Conservation (phyloP, 2,113 vertebrate genomes). For the Stegostoma tigrinum region DNA sequence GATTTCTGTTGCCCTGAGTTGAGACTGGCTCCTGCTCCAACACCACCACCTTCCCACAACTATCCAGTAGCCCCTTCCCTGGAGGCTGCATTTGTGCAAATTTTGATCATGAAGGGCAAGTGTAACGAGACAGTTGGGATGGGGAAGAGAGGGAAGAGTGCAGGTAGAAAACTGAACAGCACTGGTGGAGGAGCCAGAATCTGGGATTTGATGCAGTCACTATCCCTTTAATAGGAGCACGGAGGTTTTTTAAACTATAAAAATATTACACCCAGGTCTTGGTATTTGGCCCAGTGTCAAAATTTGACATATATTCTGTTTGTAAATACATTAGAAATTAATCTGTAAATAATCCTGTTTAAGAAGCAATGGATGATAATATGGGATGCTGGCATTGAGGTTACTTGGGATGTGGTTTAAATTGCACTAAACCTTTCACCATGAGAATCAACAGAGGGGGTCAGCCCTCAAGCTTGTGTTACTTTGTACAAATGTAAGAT, state of each 20-base stretch:
- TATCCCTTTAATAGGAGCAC: background rate
- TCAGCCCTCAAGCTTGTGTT: background rate
- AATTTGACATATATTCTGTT: background rate
- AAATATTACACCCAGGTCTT: background rate
- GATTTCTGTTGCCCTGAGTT: background rate
- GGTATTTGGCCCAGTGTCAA: background rate
- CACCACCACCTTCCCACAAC: background rate
- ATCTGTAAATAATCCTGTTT: conserved; percentile 20
- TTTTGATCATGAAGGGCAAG: background rate
- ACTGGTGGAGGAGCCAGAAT: background rate
- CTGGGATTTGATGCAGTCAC: background rate
- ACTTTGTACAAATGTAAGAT: conserved; percentile 32
- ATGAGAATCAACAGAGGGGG: background rate
- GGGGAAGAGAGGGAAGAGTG: too few species aligned
- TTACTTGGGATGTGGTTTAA: conserved; percentile 6
- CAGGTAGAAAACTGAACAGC: background rate
- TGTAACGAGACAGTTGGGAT: background rate
- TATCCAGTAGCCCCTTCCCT: background rate
- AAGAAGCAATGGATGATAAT: background rate
- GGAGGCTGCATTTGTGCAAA: background rate
- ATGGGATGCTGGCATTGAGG: background rate
- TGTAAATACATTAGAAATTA: conserved; percentile 10
- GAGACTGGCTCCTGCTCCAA: background rate
- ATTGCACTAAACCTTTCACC: conserved; percentile 28
- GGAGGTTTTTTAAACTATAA: background rate